phyloP scores from a whole-genome alignment of 1,140 invertebrate genomes.

The Radopholus similis region DNA sequence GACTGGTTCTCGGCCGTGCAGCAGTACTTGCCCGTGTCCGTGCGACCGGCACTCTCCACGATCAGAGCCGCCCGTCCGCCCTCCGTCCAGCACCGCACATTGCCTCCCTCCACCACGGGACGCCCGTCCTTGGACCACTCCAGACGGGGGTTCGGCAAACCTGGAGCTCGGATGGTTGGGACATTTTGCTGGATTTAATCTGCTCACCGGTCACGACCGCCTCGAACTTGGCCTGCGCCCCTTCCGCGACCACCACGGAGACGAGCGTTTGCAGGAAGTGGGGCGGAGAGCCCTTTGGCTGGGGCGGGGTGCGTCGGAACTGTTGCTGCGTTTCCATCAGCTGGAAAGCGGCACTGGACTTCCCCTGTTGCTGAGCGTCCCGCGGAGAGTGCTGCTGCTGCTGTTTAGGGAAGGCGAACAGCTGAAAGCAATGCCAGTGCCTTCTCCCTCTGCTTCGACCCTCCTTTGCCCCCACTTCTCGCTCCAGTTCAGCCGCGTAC shows the following conservation, averaged over 20 bases:
- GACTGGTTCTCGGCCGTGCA: conserved; percentile 63
- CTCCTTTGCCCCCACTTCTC: too few relatives aligned
- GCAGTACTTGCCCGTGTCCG: conserved; percentile 55
- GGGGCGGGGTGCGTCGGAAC: conserved; percentile 35
- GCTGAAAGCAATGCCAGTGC: too few relatives aligned
- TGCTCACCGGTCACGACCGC: conserved; percentile 52
- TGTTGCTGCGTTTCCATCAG: conserved; percentile 21
- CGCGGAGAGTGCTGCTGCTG: too few relatives aligned
- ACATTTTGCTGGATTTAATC: not conserved
- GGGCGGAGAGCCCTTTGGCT: conserved; percentile 44
- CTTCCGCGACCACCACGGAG: conserved; percentile 48
- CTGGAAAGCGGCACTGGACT: not conserved
- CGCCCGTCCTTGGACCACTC: conserved; percentile 58
- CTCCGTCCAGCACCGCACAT: conserved; percentile 34
- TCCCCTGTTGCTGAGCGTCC: not conserved
- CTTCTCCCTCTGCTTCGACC: too few relatives aligned
- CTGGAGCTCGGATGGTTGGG: too few relatives aligned
- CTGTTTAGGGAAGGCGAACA: not conserved
- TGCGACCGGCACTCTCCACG: conserved; percentile 14
- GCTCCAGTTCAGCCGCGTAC: too few relatives aligned
- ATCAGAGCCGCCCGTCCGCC: conserved; percentile 45
- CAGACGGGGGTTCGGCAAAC: conserved; percentile 37
- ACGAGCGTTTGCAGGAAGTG: conserved; percentile 56
- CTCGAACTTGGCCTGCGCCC: conserved; percentile 53
- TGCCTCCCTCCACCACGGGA: conserved; percentile 26